Evolutionary conservation across 2,113 vertebrate species (phyloP).

Genomic region (Dasypus novemcinctus): DNA sequence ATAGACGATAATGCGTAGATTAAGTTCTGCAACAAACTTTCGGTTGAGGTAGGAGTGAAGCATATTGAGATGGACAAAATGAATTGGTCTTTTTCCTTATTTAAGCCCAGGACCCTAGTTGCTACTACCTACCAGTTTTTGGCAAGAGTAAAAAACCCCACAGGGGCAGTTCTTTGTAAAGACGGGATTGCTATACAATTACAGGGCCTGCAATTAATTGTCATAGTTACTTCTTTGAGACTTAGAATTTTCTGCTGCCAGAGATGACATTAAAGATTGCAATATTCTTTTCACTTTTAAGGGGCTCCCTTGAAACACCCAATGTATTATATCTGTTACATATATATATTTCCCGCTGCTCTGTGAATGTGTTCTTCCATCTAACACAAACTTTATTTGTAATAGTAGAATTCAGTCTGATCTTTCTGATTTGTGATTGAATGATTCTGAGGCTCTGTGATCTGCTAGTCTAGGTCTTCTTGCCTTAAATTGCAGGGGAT

Average conservation of each 20-base stretch:
- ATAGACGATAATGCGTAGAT: not conserved
- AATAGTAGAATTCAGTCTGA: not conserved
- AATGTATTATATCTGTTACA: not conserved
- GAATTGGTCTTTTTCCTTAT: not conserved
- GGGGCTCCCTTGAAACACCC: not conserved
- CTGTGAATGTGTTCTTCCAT: not conserved
- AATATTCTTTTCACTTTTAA: not conserved
- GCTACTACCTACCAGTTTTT: not conserved
- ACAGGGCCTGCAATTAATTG: not conserved
- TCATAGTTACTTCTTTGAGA: conserved; percentile 1
- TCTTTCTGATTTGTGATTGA: conserved; percentile 1
- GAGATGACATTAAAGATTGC: not conserved
- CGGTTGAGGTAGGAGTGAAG: not conserved
- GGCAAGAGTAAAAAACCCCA: not conserved
- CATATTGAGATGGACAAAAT: not conserved
- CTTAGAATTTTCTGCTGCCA: not conserved
- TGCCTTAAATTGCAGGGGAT: not conserved
- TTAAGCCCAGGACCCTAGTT: not conserved
- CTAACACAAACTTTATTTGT: not conserved
- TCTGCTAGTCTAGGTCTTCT: not conserved
- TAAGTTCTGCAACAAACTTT: not conserved
- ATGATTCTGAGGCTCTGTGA: not conserved
- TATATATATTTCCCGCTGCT: not conserved
- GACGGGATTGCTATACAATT: conserved; percentile 3
- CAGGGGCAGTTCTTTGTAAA: not conserved